These are phyloP conservation scores for Coronaproctus castanopsis DNA, from an alignment of 2,888 invertebrate genomes.

Conservation along the genomic window DNA sequence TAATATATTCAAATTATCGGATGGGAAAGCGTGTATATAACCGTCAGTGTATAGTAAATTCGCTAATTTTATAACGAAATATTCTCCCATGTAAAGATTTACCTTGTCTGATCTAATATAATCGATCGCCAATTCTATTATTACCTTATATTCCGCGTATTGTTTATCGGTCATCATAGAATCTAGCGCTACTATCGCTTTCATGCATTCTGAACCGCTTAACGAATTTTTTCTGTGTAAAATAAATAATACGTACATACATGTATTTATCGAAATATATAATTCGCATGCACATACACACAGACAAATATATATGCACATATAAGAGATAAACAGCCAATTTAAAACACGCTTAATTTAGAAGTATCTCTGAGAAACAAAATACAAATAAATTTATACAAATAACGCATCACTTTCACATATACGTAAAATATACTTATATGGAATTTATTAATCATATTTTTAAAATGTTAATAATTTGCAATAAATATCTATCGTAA, in stretches of 20 bases:
- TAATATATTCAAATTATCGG: background rate
- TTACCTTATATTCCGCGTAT: slow-evolving; percentile 27
- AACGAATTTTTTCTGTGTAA: slow-evolving; percentile 2
- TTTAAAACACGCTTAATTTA: no score
- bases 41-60: slow-evolving; percentile 30
- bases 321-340: no score
- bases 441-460: no score
- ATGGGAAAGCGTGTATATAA: slow-evolving; percentile 17
- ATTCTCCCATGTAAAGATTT: slow-evolving; percentile 33
- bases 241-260: background rate
- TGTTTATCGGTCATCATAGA: slow-evolving; percentile 27
- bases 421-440: no score
- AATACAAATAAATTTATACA: no score
- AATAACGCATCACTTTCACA: no score
- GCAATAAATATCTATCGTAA: no score
- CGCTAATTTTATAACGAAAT: slow-evolving; percentile 29
- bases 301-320: background rate
- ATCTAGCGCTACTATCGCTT: slow-evolving; percentile 28
- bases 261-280: background rate
- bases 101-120: slow-evolving; percentile 34
- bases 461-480: no score
- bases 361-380: no score
- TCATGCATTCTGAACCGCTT: slow-evolving; percentile 25
- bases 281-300: background rate
- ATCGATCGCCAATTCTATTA: slow-evolving; percentile 28